Conservation (phyloP, 2,113 vertebrate species). For the Oxyruncus cristatus region DNA sequence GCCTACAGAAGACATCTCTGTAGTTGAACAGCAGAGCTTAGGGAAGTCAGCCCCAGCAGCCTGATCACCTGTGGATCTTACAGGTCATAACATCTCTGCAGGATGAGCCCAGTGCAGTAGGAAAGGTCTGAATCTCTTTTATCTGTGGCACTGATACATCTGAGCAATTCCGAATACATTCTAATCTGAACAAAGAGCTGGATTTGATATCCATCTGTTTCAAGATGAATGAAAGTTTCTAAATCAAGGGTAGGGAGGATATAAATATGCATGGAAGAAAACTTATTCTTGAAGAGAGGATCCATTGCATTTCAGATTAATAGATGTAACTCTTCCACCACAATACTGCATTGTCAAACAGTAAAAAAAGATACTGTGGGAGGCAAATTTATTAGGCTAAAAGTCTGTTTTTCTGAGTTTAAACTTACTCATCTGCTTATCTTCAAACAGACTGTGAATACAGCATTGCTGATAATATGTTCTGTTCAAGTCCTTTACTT, state of each 20-base stretch:
- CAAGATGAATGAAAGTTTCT: not conserved
- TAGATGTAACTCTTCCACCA: not conserved
- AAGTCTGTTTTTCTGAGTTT: not conserved
- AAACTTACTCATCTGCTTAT: slow-evolving; percentile 8
- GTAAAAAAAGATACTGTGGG: not conserved
- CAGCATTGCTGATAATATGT: not conserved
- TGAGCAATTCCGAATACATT: not conserved
- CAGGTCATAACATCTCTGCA: not conserved
- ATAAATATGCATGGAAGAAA: not conserved
- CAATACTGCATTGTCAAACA: not conserved
- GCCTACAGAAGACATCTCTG: not conserved
- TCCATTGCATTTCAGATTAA: not conserved
- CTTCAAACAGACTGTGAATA: slow-evolving; percentile 1
- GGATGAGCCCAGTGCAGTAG: not conserved
- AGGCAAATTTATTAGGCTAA: not conserved
- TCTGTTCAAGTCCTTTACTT: slow-evolving; percentile 23
- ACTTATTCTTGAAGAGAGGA: not conserved
- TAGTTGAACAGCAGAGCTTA: not conserved
- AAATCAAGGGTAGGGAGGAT: not conserved
- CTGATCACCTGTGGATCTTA: not conserved
- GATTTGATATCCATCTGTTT: not conserved
- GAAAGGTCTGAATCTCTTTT: not conserved
- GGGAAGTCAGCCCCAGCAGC: not conserved
- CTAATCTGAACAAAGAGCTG: not conserved
- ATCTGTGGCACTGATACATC: not conserved